Conservation (phyloP, 2,797 vertebrate species). For the Brachyrhaphis roseni region DNA sequence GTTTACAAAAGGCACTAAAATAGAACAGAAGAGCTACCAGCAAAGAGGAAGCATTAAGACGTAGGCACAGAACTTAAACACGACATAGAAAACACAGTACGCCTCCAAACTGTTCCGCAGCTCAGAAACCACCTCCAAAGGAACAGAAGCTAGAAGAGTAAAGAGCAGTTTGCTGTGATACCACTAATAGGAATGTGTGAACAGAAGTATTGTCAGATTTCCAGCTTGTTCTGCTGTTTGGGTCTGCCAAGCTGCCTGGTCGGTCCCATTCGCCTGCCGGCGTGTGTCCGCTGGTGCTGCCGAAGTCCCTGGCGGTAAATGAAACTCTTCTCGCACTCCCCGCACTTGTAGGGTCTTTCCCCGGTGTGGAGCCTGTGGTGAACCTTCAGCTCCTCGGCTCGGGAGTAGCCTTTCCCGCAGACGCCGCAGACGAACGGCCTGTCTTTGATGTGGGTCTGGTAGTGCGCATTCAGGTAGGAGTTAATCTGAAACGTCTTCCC, state of each 20-base stretch:
- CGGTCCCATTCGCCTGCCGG: slow-evolving; percentile 66
- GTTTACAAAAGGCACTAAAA: slow-evolving; percentile 74
- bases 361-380: slow-evolving; percentile 76
- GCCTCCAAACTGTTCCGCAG: slow-evolving; percentile 31
- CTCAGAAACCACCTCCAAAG: slow-evolving; percentile 27
- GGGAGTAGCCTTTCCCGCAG: slow-evolving; percentile 75
- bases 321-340: slow-evolving; percentile 74
- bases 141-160: slow-evolving; percentile 38
- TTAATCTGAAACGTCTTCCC: slow-evolving; percentile 73
- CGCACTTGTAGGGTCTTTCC: slow-evolving; percentile 72
- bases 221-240: slow-evolving; percentile 61
- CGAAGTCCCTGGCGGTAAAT: slow-evolving; percentile 76
- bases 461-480: slow-evolving; percentile 72
- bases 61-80: slow-evolving; percentile 48
- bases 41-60: slow-evolving; percentile 43
- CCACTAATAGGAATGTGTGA: slow-evolving; percentile 14
- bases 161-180: slow-evolving; percentile 35
- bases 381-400: slow-evolving; percentile 74
- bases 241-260: slow-evolving; percentile 74
- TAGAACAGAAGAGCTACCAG: slow-evolving; percentile 58
- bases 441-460: slow-evolving; percentile 74
- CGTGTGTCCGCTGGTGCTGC: slow-evolving; percentile 75
- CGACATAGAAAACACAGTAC: slow-evolving; percentile 43
- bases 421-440: slow-evolving; percentile 68
- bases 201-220: slow-evolving; percentile 33